Evolutionary conservation across 2,113 vertebrate species (phyloP).

Genomic region (Tupaia tana): DNA sequence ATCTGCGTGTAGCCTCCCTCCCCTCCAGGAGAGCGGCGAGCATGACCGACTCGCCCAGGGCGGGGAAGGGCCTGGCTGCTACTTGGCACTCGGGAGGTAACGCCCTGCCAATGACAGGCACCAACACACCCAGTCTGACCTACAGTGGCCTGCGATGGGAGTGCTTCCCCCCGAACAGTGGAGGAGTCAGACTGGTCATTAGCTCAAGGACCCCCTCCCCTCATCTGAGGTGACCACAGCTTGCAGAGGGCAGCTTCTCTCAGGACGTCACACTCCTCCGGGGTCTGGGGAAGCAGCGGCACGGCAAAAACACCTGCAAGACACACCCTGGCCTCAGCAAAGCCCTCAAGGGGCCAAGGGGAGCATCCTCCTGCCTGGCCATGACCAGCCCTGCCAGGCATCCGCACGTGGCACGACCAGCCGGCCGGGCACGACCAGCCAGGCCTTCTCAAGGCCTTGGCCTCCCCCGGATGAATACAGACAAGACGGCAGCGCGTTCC

Average conservation of each 20-base stretch:
- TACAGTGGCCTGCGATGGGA: neutral
- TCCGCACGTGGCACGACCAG: neutral
- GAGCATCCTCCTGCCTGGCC: neutral
- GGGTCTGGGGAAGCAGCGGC: neutral
- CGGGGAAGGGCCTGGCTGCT: no score
- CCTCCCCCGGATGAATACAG: neutral
- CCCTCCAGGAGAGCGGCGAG: neutral
- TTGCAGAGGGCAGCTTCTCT: neutral
- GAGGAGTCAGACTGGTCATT: neutral
- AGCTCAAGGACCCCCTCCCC: neutral
- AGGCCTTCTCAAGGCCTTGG: neutral
- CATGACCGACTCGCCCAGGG: neutral
- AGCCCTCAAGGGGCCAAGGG: neutral
- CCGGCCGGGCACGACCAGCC: no score
- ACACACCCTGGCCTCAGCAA: neutral
- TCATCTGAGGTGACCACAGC: neutral
- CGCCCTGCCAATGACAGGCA: neutral
- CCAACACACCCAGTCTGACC: no score
- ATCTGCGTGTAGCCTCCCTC: neutral
- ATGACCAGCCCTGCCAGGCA: neutral
- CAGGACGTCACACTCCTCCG: neutral
- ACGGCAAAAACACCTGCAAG: fast-evolving
- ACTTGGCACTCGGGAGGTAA: neutral
- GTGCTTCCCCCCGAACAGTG: neutral
- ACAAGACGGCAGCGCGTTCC: no score